These are phyloP conservation scores for Tetragonula carbonaria DNA, from an alignment of 2,888 invertebrate genomes.

Conservation along the genomic window DNA sequence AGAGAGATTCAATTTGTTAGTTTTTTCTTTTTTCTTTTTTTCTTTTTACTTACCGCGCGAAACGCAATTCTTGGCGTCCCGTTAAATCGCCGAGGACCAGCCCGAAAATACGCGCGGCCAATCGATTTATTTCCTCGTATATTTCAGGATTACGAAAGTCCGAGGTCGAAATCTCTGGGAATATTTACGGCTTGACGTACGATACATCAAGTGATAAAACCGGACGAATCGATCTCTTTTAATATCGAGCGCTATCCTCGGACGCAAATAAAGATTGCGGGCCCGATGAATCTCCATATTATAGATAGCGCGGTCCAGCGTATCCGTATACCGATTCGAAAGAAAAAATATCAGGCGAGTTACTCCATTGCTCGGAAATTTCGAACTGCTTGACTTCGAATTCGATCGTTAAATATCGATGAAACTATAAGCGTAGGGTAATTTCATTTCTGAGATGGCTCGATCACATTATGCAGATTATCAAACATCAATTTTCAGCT, in stretches of 20 bases:
- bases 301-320: conserved; percentile 3
- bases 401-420: too few relatives aligned
- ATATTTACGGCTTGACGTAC: conserved; percentile 71
- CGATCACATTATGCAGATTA: too few relatives aligned
- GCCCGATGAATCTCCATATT: conserved; percentile 44
- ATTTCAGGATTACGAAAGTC: conserved; percentile 75
- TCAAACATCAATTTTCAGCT: too few relatives aligned
- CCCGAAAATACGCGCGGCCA: conserved; percentile 68
- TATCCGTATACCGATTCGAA: not conserved
- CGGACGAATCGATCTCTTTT: conserved; percentile 68
- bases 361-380: not conserved
- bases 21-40: not conserved
- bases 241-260: conserved; percentile 62
- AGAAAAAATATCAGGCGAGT: not conserved
- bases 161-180: conserved; percentile 72
- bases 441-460: too few relatives aligned
- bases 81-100: conserved; percentile 64
- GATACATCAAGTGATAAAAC: conserved; percentile 73
- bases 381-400: not conserved
- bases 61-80: conserved; percentile 58
- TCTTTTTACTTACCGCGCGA: not conserved
- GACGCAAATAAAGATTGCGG: conserved; percentile 66
- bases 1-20: conserved; percentile 23
- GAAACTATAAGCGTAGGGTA: too few relatives aligned
- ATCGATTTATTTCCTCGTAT: conserved; percentile 73